Evolutionary conservation across 2,888 invertebrate species (phyloP), one percentile per base, ranked within the genome.

Genomic region (Clostera curtula): DNA sequence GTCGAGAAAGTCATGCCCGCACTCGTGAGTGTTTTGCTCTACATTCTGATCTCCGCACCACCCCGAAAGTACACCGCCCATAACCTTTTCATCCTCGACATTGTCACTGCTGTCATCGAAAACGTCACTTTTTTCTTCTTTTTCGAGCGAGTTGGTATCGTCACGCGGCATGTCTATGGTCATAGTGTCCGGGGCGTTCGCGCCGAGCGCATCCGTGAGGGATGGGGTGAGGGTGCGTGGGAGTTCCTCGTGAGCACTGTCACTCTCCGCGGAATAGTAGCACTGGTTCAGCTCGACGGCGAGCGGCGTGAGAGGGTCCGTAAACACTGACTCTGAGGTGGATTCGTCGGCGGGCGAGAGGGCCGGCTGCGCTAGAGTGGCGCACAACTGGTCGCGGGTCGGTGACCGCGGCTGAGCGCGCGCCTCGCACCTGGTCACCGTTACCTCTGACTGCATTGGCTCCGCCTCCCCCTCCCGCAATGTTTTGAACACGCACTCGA

Each of bases 291-390:
- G 83, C 68, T 89, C 88, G 47, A 87, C 85, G 56, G 86, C 88
- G 52, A 85, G 84, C 59, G 87, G 87, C 64, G 87, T 85, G 47
- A 87, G 79, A 47, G 91, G 89, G 69, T 92, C 92, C 48, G 91
- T 91, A 79, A 92, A 92, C 67, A 91, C 88, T 59, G 92, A 91
- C 68, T 90, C 90, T 41, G 90, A 89, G 54, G 86, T 89, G 49
- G 90, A 90, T 41, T 84, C 86, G 57, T 79, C 85, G 56, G 82
- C 86, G 46, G 84, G 85, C 44, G 73, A 70, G 50, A 53, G 56
- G 45, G 54, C 52, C 54, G 45, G 57, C 40, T 42, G 40, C 36
- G 34, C 52, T 44, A 8, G 50, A 48, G 46, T 13, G 13, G 15
- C 23, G 23, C 9, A 42, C 37, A 54, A 61, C 55, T 56, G 62